Percentiles rank a stretch among this genome's conserved stretches.
These are phyloP conservation scores for Heliconius hortense DNA, from an alignment of 2,888 invertebrate genomes.

Conservation along the genomic window DNA sequence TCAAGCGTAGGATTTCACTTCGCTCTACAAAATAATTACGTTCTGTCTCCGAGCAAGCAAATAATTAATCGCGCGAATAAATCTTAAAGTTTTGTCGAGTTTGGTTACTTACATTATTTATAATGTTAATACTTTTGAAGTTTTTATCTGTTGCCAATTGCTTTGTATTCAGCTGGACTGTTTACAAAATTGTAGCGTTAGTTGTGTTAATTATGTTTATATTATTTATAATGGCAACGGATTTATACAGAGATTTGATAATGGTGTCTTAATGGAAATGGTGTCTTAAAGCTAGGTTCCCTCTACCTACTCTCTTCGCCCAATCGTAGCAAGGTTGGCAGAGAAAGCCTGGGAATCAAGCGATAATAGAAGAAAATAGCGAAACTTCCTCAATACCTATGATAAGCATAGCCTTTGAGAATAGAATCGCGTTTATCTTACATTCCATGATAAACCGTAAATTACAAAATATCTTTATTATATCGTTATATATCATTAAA, in stretches of 20 bases:
- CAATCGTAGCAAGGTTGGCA: background rate
- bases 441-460: no score
- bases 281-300: no score
- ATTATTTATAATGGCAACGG: no score
- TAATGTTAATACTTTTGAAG: conserved; percentile 53
- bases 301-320: no score
- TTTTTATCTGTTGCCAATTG: conserved; percentile 39
- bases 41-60: conserved; percentile 63
- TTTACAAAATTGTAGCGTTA: background rate
- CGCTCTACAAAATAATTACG: conserved; percentile 66
- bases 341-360: background rate
- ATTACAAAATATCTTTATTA: no score
- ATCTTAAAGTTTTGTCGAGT: conserved; percentile 67
- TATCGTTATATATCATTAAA: background rate
- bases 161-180: conserved; percentile 27
- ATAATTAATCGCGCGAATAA: conserved; percentile 69
- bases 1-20: conserved; percentile 62
- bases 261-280: no score
- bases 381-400: background rate
- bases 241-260: no score
- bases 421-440: background rate
- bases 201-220: background rate
- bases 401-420: background rate
- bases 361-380: no score
- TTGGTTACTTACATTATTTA: conserved; percentile 60